Evolutionary conservation across 2,797 vertebrate species (phyloP), one percentile per base, ranked within the genome.

Genomic region (Morus bassanus): DNA sequence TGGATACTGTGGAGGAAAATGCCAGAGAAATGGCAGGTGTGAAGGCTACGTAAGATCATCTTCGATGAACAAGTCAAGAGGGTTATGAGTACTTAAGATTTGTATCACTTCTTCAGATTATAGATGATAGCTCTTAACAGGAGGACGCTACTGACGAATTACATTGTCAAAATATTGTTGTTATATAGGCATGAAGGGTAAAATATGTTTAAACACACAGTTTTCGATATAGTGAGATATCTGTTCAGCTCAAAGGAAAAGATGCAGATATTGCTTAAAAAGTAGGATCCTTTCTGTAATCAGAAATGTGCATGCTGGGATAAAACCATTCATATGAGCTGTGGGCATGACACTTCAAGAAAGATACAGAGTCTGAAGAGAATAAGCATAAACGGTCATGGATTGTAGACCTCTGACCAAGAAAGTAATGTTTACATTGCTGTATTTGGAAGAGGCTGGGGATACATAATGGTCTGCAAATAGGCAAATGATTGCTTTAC

Each of bases 141-240:
- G 97, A 97, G 93, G 95, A 96, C 91, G 95, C 95, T 97, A 96
- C 95, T 97, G 96, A 97, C 83, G 67, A 97, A 96, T 97, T 96
- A 97, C 96, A 97, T 97, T 97, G 96, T 97, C 96, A 96, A 97
- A 97, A 97, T 97, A 97, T 97, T 97, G 96, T 97, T 97, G 96
- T 93, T 96, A 97, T 97, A 97, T 97, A 97, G 96, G 96, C 96
- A 96, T 97, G 96, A 97, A 97, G 96, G 96, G 95, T 97, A 97
- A 97, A 97, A 97, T 97, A 97, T 97, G 96, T 95, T 97, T 96
- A 95, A 97, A 96, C 96, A 97, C 96, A 96, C 94, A 97, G 95
- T 93, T 96, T 96, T 96, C 95, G 97, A 96, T 97, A 89, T 82
- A 97, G 95, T 93, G 96, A 96, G 95, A 96, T 96, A 96, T 96